Evolutionary conservation across 2,113 vertebrate genomes (phyloP).

Genomic region (Cichladusa arquata): DNA sequence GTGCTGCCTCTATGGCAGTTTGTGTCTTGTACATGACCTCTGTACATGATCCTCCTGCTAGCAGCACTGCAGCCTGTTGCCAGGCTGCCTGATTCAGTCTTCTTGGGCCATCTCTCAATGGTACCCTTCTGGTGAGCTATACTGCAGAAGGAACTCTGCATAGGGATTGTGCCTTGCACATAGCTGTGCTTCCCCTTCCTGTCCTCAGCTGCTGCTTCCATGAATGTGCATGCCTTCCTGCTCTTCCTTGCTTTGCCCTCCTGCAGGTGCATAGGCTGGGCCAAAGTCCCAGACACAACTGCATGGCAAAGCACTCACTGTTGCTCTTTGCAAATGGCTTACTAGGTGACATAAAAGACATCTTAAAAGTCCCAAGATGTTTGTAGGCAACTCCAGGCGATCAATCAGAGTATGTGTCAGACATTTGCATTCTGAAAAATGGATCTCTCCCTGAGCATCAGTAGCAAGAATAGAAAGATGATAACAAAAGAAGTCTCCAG

Average conservation of each 20-base stretch:
- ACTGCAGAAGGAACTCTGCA: neutral
- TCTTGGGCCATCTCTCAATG: neutral
- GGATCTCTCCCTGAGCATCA: neutral
- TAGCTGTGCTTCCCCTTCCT: neutral
- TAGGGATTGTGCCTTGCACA: neutral
- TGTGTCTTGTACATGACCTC: neutral
- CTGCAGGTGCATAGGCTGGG: neutral
- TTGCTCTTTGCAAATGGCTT: neutral
- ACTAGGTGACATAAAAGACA: neutral
- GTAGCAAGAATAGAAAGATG: neutral
- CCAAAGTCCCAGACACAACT: neutral
- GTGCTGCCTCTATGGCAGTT: neutral
- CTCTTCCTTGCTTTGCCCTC: neutral
- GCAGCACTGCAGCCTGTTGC: neutral
- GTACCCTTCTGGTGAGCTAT: neutral
- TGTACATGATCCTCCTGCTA: neutral
- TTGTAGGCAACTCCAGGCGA: neutral
- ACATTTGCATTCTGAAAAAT: neutral
- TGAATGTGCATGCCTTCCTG: neutral
- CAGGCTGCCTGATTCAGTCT: neutral
- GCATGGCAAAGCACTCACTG: neutral
- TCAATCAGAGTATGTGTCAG: neutral
- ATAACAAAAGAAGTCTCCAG: neutral
- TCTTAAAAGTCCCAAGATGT: neutral
- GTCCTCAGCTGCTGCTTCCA: rapidly evolving